These are phyloP conservation scores for Agrochola lychnidis DNA, from an alignment of 2,888 invertebrate genomes.

Conservation along the genomic window DNA sequence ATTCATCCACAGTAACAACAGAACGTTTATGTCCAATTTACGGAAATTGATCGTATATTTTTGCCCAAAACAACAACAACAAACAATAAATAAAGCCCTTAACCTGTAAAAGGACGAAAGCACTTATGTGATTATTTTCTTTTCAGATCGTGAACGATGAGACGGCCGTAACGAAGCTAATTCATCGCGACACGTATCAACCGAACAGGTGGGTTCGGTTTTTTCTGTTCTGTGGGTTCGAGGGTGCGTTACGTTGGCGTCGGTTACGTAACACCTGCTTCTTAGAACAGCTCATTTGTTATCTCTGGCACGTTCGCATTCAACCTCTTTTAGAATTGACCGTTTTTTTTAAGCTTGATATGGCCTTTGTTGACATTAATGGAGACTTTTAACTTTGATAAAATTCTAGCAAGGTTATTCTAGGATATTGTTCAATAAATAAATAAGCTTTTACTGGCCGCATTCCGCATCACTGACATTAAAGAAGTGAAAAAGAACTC, in stretches of 20 bases:
- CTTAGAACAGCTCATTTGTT: slow-evolving; percentile 61
- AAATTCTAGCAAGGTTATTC: slow-evolving; percentile 6
- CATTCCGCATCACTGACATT: slow-evolving; percentile 17
- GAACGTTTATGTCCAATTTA: slow-evolving; percentile 16
- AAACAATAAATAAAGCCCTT: slow-evolving; percentile 46
- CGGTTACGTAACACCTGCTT: slow-evolving; percentile 63
- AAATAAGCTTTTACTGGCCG: background rate
- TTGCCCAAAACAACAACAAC: slow-evolving; percentile 31
- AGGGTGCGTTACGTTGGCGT: slow-evolving; percentile 27
- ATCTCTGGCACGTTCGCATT: slow-evolving; percentile 66
- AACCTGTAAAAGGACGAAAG: slow-evolving; percentile 47
- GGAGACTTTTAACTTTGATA: slow-evolving; percentile 8
- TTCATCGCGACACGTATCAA: slow-evolving; percentile 70
- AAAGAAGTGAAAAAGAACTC: slow-evolving; percentile 14
- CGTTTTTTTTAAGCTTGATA: slow-evolving; percentile 31
- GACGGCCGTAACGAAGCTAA: slow-evolving; percentile 73
- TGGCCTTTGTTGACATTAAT: slow-evolving; percentile 30
- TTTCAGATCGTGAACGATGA: slow-evolving; percentile 78
- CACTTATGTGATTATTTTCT: slow-evolving; percentile 62
- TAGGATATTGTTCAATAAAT: slow-evolving; percentile 26
- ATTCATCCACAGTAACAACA: slow-evolving; percentile 3
- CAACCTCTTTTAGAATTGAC: slow-evolving; percentile 41
- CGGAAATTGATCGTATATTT: slow-evolving; percentile 32
- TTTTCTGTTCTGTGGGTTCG: slow-evolving; percentile 68
- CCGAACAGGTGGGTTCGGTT: slow-evolving; percentile 76